These are phyloP conservation scores for Ophioninae sp. DNA, from an alignment of 2,888 invertebrate genomes.

Conservation along the genomic window DNA sequence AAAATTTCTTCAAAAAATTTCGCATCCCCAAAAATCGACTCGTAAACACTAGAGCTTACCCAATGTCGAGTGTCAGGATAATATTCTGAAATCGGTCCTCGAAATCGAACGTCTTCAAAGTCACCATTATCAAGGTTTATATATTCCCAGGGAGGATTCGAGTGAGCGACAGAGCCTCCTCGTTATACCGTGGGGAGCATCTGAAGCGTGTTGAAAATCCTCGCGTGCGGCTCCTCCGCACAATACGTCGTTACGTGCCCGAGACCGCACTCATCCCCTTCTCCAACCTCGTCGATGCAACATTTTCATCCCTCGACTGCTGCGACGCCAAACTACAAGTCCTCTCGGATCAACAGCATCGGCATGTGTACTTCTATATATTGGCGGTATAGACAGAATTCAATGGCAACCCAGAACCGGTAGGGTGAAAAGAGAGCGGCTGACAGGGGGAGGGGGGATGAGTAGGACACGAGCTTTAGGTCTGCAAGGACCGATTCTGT, in stretches of 20 bases:
- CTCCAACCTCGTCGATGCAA: slow-evolving; percentile 27
- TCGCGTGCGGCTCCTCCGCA: slow-evolving; percentile 74
- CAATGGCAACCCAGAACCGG: slow-evolving; percentile 20
- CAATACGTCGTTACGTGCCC: slow-evolving; percentile 77
- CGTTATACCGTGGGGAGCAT: slow-evolving; percentile 48
- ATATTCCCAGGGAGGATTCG: background rate
- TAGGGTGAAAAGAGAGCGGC: slow-evolving; percentile 2
- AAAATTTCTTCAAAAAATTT: no score
- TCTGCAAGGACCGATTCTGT: slow-evolving; percentile 65
- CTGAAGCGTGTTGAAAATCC: slow-evolving; percentile 69
- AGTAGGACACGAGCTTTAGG: slow-evolving; percentile 43
- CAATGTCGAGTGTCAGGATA: no score
- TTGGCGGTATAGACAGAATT: slow-evolving; percentile 43
- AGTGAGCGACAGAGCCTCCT: background rate
- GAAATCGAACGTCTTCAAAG: background rate
- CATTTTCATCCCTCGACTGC: slow-evolving; percentile 44
- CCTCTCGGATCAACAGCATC: slow-evolving; percentile 46
- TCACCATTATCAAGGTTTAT: background rate
- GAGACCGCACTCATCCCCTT: slow-evolving; percentile 48
- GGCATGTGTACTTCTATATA: slow-evolving; percentile 45
- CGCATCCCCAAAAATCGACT: no score
- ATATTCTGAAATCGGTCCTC: no score
- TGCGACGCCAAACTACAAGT: slow-evolving; percentile 51
- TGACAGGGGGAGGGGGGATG: background rate
- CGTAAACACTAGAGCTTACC: no score